phyloP scores from a whole-genome alignment of 37 sponge, comb jelly and placozoan species.

The Oopsacas minuta region DNA sequence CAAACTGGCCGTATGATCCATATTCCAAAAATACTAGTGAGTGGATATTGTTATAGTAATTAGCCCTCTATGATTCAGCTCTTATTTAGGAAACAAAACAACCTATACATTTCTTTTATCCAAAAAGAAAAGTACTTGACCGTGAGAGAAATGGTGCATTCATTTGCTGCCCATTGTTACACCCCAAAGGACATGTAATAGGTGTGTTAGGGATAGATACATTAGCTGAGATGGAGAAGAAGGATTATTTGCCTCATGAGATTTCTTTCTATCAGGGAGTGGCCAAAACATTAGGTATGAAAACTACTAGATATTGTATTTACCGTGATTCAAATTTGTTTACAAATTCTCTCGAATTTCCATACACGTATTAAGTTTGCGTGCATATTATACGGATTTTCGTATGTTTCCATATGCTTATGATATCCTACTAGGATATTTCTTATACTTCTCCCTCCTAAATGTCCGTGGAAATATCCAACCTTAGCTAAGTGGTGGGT shows the following conservation, averaged over 20 bases:
- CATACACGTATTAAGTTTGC: no score
- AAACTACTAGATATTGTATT: no score
- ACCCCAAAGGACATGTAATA: background rate
- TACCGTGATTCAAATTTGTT: no score
- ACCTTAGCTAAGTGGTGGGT: background rate
- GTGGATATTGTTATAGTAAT: background rate
- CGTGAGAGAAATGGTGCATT: background rate
- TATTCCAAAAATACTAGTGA: conserved; percentile 11
- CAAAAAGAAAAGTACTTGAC: background rate
- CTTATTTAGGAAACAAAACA: background rate
- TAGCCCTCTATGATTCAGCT: background rate
- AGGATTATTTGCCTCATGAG: background rate
- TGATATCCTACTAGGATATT: background rate
- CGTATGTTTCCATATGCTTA: background rate
- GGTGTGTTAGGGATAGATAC: conserved; percentile 6
- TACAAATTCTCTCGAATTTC: no score
- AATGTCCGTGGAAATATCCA: background rate
- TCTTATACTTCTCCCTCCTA: background rate
- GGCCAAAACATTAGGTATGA: background rate
- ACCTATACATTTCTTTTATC: background rate
- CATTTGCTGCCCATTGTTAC: background rate
- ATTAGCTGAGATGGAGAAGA: background rate
- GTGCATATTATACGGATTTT: no score
- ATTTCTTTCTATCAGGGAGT: background rate
- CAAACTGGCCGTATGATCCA: background rate